A percentile compares a stretch with the other conserved stretches of the same genome.
These are phyloP conservation scores for Xerus rutilus DNA, from an alignment of 2,797 vertebrate genomes.

Conservation along the genomic window DNA sequence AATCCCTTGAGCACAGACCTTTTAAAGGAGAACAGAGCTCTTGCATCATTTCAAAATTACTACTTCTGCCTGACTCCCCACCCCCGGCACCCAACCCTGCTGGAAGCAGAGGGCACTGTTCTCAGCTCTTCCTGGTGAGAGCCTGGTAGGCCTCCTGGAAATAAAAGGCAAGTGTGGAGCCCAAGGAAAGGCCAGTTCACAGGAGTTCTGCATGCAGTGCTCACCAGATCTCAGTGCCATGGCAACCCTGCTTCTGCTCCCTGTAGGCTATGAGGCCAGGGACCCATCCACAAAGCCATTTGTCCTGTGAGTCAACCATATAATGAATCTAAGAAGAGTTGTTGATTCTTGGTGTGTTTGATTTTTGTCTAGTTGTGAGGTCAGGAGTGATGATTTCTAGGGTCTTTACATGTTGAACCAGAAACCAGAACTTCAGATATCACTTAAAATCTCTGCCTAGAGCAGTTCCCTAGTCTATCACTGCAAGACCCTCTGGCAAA, in stretches of 20 bases:
- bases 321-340: neutral
- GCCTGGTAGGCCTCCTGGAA: neutral
- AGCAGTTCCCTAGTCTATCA: neutral
- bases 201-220: neutral
- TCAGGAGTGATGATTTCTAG: neutral
- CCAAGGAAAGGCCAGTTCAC: no score
- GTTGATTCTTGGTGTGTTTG: neutral
- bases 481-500: neutral
- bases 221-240: neutral
- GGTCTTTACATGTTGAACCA: neutral
- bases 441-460: neutral
- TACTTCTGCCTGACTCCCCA: neutral
- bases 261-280: neutral
- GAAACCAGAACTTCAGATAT: neutral
- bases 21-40: neutral
- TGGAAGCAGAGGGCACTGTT: neutral
- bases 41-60: constrained; percentile 2
- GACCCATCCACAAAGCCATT: neutral
- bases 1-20: neutral
- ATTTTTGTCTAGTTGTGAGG: neutral
- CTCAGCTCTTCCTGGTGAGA: neutral
- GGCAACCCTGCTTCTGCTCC: neutral
- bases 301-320: neutral
- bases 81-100: neutral
- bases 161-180: neutral